Conservation (phyloP, 2,797 vertebrate species). For the Squalus acanthias region DNA sequence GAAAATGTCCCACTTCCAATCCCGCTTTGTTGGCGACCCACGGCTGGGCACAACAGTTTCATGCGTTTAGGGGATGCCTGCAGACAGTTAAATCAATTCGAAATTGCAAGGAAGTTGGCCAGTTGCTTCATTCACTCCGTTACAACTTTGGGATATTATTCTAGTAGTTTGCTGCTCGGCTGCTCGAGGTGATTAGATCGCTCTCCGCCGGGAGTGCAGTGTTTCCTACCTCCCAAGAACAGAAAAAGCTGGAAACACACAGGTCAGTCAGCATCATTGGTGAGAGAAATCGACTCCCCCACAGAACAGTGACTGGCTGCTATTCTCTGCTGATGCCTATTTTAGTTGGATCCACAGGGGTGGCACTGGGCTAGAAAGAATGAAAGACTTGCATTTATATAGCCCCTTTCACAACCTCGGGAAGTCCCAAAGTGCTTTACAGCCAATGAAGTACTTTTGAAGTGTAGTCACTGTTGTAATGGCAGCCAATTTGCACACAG, state of each 20-base stretch:
- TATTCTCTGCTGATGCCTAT: not conserved
- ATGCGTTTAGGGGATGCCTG: not conserved
- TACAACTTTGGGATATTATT: not conserved
- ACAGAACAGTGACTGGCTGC: no score
- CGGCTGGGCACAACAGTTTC: not conserved
- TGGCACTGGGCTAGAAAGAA: no score
- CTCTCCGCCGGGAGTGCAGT: not conserved
- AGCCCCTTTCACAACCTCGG: no score
- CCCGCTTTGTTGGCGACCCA: not conserved
- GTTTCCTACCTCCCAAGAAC: not conserved
- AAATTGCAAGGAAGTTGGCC: not conserved
- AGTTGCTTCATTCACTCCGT: not conserved
- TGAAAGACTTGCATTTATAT: no score
- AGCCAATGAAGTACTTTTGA: no score
- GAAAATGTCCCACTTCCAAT: not conserved
- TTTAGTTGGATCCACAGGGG: no score
- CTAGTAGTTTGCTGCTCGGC: not conserved
- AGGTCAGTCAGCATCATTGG: not conserved
- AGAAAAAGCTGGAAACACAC: not conserved
- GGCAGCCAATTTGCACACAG: no score
- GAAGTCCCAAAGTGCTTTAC: no score
- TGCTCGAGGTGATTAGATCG: not conserved
- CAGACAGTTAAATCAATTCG: not conserved
- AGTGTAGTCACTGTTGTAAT: no score
- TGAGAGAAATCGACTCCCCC: not conserved